Base-by-base conservation (phyloP, 2,113 vertebrate species). In the Microtus montanus region DNA sequence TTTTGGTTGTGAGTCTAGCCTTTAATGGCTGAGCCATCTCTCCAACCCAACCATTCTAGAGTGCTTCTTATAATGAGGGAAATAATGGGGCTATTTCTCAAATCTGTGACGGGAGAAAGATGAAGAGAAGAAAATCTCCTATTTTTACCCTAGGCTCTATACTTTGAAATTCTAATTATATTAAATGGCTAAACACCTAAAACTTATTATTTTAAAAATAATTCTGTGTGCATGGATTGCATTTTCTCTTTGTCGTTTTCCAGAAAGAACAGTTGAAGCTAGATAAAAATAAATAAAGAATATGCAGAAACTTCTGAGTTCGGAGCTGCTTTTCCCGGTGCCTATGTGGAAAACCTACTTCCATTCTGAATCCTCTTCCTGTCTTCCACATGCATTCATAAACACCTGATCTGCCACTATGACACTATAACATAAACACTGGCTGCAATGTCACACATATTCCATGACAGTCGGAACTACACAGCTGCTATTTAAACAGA, bases 401-500 rank as follows among this genome's bases (percentile, higher is more conserved):
- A 47, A 77, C 5, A 38, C 4, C 28, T 8, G 1, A 79, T 19
- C 41, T 86, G 22, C 20, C 49, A 83, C 6, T n/a, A n/a, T n/a
- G n/a, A n/a, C n/a, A n/a, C n/a, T n/a, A n/a, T n/a, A n/a, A n/a
- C n/a, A n/a, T n/a, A n/a, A n/a, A n/a, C 64, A 12, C 66, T 93
- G 10, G 77, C 66, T 71, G 19, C 38, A 77, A 15, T 63, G 26
- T 22, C 38, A 28, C 8, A 49, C 49, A 17, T 28, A 54, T 41
- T 77, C 66, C 28, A 9, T 15, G 47, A 68, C 14, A 91, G 70
- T 33, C 63, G 44, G 94, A 77, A 74, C 13, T 17, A n/a, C 5
- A n/a, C 33, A 91, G 80, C 78, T 80, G 47, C 92, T 92, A 88
- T 20, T 73, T 68, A 86, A 93, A 77, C 1, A 3, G 58, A 80